Evolutionary conservation across 1,140 invertebrate genomes (phyloP), one percentile per base, ranked within the genome.

Genomic region (Eulimnadia texana): DNA sequence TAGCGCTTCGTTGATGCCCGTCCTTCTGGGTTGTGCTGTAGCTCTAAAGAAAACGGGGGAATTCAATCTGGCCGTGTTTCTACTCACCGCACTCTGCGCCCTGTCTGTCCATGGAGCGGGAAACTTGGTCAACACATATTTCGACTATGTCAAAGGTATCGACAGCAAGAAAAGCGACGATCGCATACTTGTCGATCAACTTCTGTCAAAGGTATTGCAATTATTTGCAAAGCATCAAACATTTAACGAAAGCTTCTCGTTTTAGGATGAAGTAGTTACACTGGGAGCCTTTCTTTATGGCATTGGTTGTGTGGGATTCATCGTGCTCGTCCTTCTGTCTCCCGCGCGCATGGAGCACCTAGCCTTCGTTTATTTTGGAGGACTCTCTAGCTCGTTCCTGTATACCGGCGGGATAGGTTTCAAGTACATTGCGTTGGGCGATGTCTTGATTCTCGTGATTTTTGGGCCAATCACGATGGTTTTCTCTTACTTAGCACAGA

Each of bases 61-160:
- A 52, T 92, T 94, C 69, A 90, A 82, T 68, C 78, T 86, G 71
- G 70, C 85, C 49, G 85, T 85, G 2, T 79, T 93, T 60, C 66
- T 93, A 9, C 74, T 92, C 0, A 93, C 90, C 1, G 74, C 89
- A 23, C 80, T 90, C 51, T 93, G 89, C 1, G 83, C 93, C 6
- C 76, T 94, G 55, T 90, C 86, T 16, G 92, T 96, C 2, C 93
- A 96, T 72, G 90, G 90, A 54, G 93, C 93, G 59, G 93, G 92
- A 42, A 96, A 96, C 74, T 83, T 96, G n/a, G 92, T 97, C 1
- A 96, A 97, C 71, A 96, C 92, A 0, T 96, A 95, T 72, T 95
- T 85, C 71, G 92, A 96, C 75, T 97, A 89, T 71, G 80, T 90
- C 6, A 90, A 90, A 76, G 93, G 92, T 28, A 91, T 96, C 50